Conservation (phyloP, 2,113 vertebrate genomes). For the Gopherus flavomarginatus region DNA sequence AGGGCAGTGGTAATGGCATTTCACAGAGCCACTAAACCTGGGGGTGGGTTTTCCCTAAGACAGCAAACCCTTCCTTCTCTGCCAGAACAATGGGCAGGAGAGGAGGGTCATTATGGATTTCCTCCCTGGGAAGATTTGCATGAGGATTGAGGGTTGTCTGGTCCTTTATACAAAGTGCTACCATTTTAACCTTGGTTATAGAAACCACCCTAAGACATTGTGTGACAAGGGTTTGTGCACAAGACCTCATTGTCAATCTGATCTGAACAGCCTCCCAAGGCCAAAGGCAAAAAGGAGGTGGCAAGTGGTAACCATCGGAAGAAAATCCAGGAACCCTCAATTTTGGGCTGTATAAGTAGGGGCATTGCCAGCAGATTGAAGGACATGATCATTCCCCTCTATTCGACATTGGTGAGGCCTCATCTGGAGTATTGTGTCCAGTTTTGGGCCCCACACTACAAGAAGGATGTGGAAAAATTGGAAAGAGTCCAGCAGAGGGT, state of each 20-base stretch:
- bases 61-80: neutral
- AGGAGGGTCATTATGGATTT: neutral
- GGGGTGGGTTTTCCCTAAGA: neutral
- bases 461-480: too few species aligned
- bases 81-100: neutral
- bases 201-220: neutral
- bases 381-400: too few species aligned
- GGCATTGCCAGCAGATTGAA: too few species aligned
- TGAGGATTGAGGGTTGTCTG: too few species aligned
- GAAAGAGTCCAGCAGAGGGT: too few species aligned
- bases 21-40: neutral
- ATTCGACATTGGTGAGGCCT: too few species aligned
- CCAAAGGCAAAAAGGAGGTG: neutral
- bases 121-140: neutral
- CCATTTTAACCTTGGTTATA: neutral
- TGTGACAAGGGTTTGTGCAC: neutral
- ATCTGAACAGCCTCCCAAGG: neutral
- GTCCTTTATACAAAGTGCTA: too few species aligned
- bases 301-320: neutral
- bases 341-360: too few species aligned
- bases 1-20: neutral
- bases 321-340: neutral
- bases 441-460: too few species aligned
- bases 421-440: too few species aligned
- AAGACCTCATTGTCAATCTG: neutral